phyloP scores from a whole-genome alignment of 2,797 vertebrate species.

The Apogon talboti region DNA sequence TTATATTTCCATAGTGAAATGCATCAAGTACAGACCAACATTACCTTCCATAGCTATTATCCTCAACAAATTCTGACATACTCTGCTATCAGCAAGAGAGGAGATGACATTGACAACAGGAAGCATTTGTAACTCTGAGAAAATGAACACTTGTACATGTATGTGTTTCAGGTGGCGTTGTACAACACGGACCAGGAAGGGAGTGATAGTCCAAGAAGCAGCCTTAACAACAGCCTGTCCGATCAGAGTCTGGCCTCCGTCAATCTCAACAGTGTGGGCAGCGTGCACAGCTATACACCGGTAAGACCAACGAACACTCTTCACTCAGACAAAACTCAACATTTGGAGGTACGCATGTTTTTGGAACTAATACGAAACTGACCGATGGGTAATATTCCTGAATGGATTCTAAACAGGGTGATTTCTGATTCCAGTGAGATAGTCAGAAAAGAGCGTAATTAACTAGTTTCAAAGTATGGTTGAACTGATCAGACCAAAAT shows the following conservation, averaged over 20 bases:
- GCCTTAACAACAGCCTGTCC: conserved; percentile 97
- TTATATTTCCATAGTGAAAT: conserved; percentile 45
- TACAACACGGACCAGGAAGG: conserved; percentile 95
- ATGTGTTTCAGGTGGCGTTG: conserved; percentile 88
- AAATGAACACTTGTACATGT: conserved; percentile 32
- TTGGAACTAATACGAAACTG: neutral
- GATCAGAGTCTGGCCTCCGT: conserved; percentile 95
- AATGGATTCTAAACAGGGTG: neutral
- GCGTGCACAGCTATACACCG: conserved; percentile 92
- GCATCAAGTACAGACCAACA: conserved; percentile 32
- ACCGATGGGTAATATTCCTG: neutral
- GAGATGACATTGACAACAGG: conserved; percentile 17
- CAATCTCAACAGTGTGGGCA: conserved; percentile 94
- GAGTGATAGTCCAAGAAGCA: conserved; percentile 94
- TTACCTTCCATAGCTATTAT: conserved; percentile 39
- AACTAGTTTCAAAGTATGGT: neutral
- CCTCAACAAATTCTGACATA: conserved; percentile 40
- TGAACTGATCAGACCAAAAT: neutral
- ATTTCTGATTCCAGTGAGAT: too few species aligned
- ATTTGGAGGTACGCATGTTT: neutral
- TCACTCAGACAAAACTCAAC: neutral
- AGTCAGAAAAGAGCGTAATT: neutral
- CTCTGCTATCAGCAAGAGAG: conserved; percentile 14
- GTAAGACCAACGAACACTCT: conserved; percentile 74
- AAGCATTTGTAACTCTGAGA: conserved; percentile 9